Base-by-base conservation (phyloP, 2,797 vertebrate species). In the Amblyraja radiata region DNA sequence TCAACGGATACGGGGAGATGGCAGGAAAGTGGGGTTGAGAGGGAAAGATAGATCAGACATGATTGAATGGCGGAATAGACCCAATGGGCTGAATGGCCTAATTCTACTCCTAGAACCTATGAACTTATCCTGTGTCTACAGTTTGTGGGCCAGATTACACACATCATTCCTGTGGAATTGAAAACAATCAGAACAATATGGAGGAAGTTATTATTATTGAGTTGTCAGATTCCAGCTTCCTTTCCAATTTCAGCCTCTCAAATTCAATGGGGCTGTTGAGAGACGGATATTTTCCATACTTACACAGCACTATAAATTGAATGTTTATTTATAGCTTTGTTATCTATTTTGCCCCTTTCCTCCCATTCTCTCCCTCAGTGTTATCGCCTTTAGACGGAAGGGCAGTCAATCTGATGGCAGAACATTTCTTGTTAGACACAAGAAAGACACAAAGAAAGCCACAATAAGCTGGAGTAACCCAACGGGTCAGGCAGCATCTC, bases 141-240 rank as follows among this genome's bases (percentile, higher is more conserved):
- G 84, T 18, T 6, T 36, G n/a, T 86, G 83, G 61, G 83, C 61
- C 32, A 58, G 83, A 63, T 23, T 6, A 9, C 25, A 21, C 28
- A 36, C n/a, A 68, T 21, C n/a, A 36, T 88, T 88, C 36, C 63
- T 88, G 18, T 68, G 84, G 61, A 88, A 88, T 9, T 65, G n/a
- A 68, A 88, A 88, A 88, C 9, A 36, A n/a, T 16, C 61, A 88
- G 58, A 65, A 88, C 84, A 88, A 65, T 88, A 36, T 63, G n/a
- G 61, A 88, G 84, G 84, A 65, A 65, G 84, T 88, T 88, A 88
- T 88, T 68, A 88, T 36, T 65, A 88, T 65, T 88, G 6, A 68
- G 65, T 32, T 36, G 84, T 16, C 84, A 88, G 84, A 88, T 88
- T 88, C 21, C 61, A 68, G 18, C n/a, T 88, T 88, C 63, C 61